These are phyloP conservation scores for Lamprotornis superbus DNA, from an alignment of 2,113 vertebrate species.

Conservation along the genomic window DNA sequence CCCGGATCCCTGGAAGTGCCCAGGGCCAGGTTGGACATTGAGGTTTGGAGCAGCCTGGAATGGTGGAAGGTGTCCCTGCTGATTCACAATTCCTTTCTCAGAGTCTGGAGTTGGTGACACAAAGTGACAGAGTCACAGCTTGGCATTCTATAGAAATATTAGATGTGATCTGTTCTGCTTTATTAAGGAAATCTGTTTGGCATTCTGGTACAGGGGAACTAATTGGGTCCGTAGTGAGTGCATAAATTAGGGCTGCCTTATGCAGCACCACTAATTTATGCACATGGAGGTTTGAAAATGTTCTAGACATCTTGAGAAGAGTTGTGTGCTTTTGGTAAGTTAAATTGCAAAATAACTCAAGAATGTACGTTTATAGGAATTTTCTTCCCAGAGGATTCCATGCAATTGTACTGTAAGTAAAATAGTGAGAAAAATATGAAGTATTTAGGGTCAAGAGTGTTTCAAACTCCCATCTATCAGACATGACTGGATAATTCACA, in stretches of 20 bases:
- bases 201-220: background rate
- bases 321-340: background rate
- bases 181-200: conserved; percentile 27
- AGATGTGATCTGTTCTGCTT: conserved; percentile 8
- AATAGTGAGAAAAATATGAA: background rate
- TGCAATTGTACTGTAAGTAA: background rate
- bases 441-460: background rate
- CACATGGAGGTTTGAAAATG: background rate
- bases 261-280: conserved; percentile 29
- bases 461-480: background rate
- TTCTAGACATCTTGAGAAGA: background rate
- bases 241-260: conserved; percentile 28
- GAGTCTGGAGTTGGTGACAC: background rate
- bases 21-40: background rate
- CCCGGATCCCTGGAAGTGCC: background rate
- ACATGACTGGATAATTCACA: background rate
- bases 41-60: background rate
- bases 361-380: too few relatives aligned
- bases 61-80: fast-evolving
- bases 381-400: background rate
- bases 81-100: background rate
- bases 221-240: conserved; percentile 16
- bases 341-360: background rate
- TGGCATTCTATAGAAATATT: background rate
- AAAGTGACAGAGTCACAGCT: conserved; percentile 8